Evolutionary conservation across 2,797 vertebrate species (phyloP).

Genomic region (Sciurus vulgaris): DNA sequence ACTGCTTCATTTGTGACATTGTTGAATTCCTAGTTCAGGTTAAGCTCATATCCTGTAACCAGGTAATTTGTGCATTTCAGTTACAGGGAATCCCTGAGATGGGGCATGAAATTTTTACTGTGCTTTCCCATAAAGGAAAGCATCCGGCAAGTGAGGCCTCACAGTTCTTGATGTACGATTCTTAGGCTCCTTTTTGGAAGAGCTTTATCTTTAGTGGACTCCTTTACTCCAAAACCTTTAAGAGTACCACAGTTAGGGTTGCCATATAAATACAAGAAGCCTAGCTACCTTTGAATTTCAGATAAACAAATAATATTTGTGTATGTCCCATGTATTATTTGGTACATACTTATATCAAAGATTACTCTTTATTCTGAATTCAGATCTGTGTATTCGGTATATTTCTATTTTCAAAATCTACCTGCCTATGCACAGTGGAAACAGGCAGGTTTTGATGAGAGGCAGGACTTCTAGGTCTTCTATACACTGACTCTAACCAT

Average conservation of each 20-base stretch:
- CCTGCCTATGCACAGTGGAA: neutral
- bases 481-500: neutral
- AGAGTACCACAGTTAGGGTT: neutral
- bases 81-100: neutral
- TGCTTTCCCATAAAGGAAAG: neutral
- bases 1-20: neutral
- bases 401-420: neutral
- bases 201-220: neutral
- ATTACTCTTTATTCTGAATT: constrained; percentile 16
- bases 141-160: neutral
- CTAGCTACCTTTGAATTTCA: neutral
- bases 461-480: neutral
- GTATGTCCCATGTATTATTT: neutral
- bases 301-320: neutral
- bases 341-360: neutral
- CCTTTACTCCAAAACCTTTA: neutral
- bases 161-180: neutral
- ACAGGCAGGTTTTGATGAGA: neutral
- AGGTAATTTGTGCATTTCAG: neutral
- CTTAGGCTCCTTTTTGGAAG: neutral
- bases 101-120: neutral
- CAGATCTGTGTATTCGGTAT: neutral
- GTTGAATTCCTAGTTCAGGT: neutral
- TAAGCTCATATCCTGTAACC: neutral
- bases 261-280: neutral